Base-by-base conservation (phyloP, 2,113 vertebrate species). In the Arvicanthis niloticus region DNA sequence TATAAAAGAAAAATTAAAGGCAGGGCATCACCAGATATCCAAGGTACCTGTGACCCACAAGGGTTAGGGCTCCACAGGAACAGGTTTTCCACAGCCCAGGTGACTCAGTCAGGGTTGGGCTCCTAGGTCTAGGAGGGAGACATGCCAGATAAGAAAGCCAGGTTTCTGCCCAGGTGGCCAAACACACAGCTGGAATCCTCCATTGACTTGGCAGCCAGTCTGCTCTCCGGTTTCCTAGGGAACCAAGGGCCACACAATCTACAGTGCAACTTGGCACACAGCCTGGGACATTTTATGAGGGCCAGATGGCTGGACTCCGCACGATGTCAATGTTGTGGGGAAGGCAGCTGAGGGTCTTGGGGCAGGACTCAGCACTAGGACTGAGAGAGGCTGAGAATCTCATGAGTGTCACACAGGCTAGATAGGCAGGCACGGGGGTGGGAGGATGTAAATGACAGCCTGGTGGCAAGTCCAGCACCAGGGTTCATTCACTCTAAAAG, bases 231-330 rank as follows among this genome's bases (percentile, higher is more conserved):
- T 96, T 96, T 97, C 97, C 96, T 93, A 96, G 97, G 96, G 93
- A 98, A 95, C 97, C 4, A 5, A 91, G 88, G 94, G 96, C 95
- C 93, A 92, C 60, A 40, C 80, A 53, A 31, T 91, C 96, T 93
- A 70, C 9, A 77, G 48, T n/a, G 51, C 93, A 51, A 45, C 77
- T 93, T 92, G 88, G 93, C 94, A 22, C 45, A 24, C 91, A 77
- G 96, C 96, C 62, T 72, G 93, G 97, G 94, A 95, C 91, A 75
- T 91, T 96, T 91, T 93, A 89, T 89, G 94, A 97, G 96, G 95
- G 96, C 97, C 96, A 97, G 96, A 96, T 96, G 96, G 97, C 91
- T 34, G 37, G 91, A 92, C 77, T 77, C 72, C 0, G 10, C 76
- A 75, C 5, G 2, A 67, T 67, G 65, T 84, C 67, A 53, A 82